phyloP scores from a whole-genome alignment of 2,888 invertebrate species.

The Coleophora deauratella region DNA sequence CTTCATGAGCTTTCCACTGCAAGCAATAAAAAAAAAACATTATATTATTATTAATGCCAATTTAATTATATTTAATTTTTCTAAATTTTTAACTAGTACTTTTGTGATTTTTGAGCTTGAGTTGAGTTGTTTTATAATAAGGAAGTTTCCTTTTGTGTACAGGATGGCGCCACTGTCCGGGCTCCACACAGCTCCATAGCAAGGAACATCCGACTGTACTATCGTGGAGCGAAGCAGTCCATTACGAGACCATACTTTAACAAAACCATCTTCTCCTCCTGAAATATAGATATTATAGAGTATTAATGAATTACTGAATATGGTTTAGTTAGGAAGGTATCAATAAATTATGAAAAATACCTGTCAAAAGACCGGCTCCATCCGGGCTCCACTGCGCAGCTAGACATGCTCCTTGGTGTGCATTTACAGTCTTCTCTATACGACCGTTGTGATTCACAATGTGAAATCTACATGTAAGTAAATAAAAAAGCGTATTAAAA shows the following conservation, averaged over 20 bases:
- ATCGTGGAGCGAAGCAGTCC: conserved; percentile 94
- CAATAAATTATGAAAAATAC: no score
- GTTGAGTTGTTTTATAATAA: conserved; percentile 81
- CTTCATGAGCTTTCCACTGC: conserved; percentile 98
- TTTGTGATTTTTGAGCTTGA: conserved; percentile 82
- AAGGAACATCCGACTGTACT: conserved; percentile 84
- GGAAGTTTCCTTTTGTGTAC: conserved; percentile 79
- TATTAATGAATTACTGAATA: not conserved
- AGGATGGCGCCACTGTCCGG: conserved; percentile 80
- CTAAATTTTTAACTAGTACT: conserved; percentile 44
- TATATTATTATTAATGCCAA: not conserved
- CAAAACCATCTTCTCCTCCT: conserved; percentile 97
- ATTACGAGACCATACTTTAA: conserved; percentile 97
- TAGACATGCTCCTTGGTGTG: conserved; percentile 93
- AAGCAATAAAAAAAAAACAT: conserved; percentile 22
- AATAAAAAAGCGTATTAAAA: no score
- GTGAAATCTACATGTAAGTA: conserved; percentile 78
- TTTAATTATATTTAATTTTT: no score
- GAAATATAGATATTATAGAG: conserved; percentile 21
- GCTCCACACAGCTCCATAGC: conserved; percentile 90
- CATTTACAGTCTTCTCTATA: conserved; percentile 93
- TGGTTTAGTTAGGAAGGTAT: no score
- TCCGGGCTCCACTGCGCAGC: conserved; percentile 95
- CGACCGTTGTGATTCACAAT: conserved; percentile 91
- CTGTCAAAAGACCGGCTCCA: conserved; percentile 94